Conservation (phyloP, 2,113 vertebrate genomes). For the Numenius arquata region DNA sequence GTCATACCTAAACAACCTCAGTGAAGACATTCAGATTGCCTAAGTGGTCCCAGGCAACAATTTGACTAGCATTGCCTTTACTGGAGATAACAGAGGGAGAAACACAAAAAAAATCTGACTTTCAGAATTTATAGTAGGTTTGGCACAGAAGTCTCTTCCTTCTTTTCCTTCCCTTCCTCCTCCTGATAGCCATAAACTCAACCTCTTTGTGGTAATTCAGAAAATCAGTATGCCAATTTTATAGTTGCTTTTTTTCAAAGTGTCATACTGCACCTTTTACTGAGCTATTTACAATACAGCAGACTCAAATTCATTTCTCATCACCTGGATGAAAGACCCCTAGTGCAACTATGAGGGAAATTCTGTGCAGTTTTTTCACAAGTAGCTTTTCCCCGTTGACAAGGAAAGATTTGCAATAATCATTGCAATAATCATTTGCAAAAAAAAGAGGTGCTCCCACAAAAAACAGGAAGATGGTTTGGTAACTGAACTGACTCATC, state of each 20-base stretch:
- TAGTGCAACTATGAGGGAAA: not conserved
- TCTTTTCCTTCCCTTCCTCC: not conserved
- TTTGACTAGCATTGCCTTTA: not conserved
- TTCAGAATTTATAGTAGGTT: not conserved
- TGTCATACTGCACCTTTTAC: not conserved
- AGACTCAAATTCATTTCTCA: not conserved
- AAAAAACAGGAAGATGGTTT: not conserved
- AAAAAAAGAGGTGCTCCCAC: not conserved
- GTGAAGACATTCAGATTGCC: not conserved
- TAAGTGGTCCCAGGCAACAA: not conserved
- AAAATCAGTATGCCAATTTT: not conserved
- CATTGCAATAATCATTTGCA: too few relatives aligned
- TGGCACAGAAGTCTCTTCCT: not conserved
- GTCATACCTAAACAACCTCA: not conserved
- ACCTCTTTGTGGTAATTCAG: not conserved
- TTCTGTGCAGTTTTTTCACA: not conserved
- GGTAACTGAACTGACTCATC: not conserved
- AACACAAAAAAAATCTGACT: not conserved
- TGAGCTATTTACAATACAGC: not conserved
- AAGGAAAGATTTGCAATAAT: not conserved
- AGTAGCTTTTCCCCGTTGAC: not conserved
- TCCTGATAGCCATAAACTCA: not conserved
- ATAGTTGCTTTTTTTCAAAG: not conserved
- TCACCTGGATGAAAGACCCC: not conserved
- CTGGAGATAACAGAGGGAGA: not conserved